These are phyloP conservation scores for Astyanax mexicanus DNA, from an alignment of 2,797 vertebrate genomes.

Conservation along the genomic window DNA sequence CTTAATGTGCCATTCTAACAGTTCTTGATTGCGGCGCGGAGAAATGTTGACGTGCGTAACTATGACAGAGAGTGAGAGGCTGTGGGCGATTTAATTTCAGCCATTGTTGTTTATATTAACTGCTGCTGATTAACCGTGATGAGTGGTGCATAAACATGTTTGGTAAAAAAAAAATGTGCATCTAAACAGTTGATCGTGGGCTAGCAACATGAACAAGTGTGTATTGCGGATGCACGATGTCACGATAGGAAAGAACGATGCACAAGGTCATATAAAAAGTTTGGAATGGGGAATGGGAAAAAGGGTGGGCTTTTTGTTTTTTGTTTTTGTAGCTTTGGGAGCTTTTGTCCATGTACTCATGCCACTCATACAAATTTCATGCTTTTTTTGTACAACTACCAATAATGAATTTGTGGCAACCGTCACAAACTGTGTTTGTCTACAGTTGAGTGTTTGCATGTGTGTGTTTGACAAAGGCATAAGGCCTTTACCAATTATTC, in stretches of 20 bases:
- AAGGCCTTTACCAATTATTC: constrained; percentile 4
- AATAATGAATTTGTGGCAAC: not conserved
- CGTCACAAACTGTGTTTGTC: constrained; percentile 23
- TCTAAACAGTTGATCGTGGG: not conserved
- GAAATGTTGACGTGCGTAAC: constrained; percentile 52
- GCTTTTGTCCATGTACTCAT: constrained; percentile 1
- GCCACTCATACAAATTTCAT: constrained; percentile 12
- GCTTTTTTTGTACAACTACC: constrained; percentile 21
- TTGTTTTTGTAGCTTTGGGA: too few species aligned
- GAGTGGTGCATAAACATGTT: constrained; percentile 43
- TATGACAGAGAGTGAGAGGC: constrained; percentile 47
- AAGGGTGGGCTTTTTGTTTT: not conserved
- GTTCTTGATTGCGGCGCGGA: constrained; percentile 50
- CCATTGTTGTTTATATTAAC: constrained; percentile 58
- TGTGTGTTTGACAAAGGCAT: constrained; percentile 24
- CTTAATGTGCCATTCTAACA: constrained; percentile 52
- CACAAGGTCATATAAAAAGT: constrained; percentile 31
- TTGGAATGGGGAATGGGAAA: not conserved
- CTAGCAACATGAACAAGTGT: not conserved
- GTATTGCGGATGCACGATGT: not conserved
- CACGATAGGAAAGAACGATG: not conserved
- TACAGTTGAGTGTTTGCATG: constrained; percentile 1
- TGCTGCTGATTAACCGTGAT: constrained; percentile 52
- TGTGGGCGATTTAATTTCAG: constrained; percentile 53
- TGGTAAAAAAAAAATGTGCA: constrained; percentile 37